phyloP scores from a whole-genome alignment of 1,140 invertebrate species.

The Melanaphis sacchari region DNA sequence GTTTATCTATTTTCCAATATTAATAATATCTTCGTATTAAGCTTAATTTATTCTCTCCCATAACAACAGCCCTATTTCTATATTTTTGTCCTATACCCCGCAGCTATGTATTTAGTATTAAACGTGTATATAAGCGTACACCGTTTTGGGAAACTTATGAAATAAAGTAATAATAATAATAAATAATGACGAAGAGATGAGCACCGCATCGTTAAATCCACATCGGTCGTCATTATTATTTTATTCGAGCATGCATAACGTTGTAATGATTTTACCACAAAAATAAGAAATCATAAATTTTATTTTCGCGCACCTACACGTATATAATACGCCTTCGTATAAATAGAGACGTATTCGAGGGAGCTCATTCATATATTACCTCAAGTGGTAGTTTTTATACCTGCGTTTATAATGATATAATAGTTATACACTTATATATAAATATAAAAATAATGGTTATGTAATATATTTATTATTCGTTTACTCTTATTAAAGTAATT shows the following conservation, averaged over 20 bases:
- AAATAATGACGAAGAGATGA: not conserved
- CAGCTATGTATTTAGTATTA: not conserved
- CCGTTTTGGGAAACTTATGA: not conserved
- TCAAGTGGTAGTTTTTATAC: not conserved
- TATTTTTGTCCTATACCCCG: not conserved
- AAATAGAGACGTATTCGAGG: too few species aligned
- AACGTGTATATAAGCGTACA: not conserved
- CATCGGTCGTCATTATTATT: not conserved
- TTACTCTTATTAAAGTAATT: not conserved
- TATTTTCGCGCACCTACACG: not conserved
- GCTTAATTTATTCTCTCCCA: not conserved
- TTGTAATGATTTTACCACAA: not conserved
- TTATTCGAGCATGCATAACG: not conserved
- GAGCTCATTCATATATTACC: too few species aligned
- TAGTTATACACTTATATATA: too few species aligned
- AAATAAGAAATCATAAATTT: not conserved
- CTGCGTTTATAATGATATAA: not conserved
- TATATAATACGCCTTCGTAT: too few species aligned
- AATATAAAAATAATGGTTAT: too few species aligned
- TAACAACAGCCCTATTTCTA: not conserved
- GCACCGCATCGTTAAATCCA: not conserved
- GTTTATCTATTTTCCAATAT: not conserved
- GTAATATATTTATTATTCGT: not conserved
- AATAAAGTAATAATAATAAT: not conserved
- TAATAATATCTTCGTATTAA: not conserved